phyloP scores from a whole-genome alignment of 2,797 vertebrate species.

The Salarias fasciatus region DNA sequence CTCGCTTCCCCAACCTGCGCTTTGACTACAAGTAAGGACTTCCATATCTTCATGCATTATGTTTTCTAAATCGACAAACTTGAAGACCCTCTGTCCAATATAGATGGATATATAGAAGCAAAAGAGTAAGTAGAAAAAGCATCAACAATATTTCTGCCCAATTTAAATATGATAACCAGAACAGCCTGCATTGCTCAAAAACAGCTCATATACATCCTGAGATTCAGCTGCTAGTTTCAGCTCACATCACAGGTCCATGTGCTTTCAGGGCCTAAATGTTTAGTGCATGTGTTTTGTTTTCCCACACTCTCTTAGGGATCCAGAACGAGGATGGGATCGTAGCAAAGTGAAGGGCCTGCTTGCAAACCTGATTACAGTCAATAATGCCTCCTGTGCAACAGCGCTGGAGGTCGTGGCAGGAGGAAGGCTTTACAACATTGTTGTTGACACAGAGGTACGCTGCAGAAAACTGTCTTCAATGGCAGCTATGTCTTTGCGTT shows the following conservation, averaged over 20 bases:
- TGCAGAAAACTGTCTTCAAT: neutral
- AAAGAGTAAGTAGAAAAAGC: no score
- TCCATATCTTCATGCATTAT: neutral
- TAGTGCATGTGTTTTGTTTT: neutral
- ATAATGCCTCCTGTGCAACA: slow-evolving; percentile 86
- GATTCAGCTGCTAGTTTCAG: no score
- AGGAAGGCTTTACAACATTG: slow-evolving; percentile 91
- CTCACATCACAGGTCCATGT: no score
- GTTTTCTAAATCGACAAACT: no score
- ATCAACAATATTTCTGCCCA: no score
- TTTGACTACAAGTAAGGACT: slow-evolving; percentile 92
- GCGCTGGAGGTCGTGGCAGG: slow-evolving; percentile 93
- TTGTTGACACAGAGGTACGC: slow-evolving; percentile 94
- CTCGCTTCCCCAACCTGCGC: slow-evolving; percentile 89
- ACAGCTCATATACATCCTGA: no score
- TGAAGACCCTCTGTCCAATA: no score
- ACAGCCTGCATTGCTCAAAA: no score
- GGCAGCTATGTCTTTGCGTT: no score
- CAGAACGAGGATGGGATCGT: slow-evolving; percentile 90
- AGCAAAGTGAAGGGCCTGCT: slow-evolving; percentile 90
- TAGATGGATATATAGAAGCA: no score
- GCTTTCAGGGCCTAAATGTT: no score
- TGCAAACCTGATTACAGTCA: slow-evolving; percentile 88
- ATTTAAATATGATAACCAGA: no score
- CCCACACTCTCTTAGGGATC: slow-evolving; percentile 79